These are phyloP conservation scores for Ectropis grisescens DNA, from an alignment of 1,140 invertebrate species.

Conservation along the genomic window DNA sequence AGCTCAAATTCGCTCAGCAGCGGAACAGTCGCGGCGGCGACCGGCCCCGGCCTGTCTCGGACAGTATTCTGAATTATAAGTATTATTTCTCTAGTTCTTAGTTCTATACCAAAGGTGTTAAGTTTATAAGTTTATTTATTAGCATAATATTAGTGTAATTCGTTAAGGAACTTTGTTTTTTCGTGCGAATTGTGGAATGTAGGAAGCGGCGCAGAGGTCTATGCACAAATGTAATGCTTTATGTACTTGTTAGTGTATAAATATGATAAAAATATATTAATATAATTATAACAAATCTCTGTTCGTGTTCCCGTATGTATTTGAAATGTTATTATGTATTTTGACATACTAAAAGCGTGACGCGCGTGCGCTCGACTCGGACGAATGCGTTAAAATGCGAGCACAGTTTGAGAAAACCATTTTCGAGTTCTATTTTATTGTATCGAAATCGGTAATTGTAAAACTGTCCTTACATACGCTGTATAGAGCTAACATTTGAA, in stretches of 20 bases:
- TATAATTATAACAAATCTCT: constrained; percentile 29
- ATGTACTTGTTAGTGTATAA: constrained; percentile 45
- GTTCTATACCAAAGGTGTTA: constrained; percentile 18
- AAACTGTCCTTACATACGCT: too few species aligned
- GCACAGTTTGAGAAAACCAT: too few species aligned
- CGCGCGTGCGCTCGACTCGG: neutral
- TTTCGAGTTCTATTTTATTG: too few species aligned
- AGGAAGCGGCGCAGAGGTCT: constrained; percentile 10
- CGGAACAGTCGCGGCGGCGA: neutral
- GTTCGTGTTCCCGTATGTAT: constrained; percentile 31
- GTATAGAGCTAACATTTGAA: too few species aligned
- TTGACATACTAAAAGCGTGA: constrained; percentile 5
- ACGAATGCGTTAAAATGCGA: too few species aligned
- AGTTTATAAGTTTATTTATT: constrained; percentile 10
- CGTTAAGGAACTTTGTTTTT: too few species aligned
- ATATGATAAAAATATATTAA: constrained; percentile 19
- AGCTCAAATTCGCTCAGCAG: too few species aligned
- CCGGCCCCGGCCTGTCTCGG: neutral
- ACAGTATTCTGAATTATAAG: constrained; percentile 8
- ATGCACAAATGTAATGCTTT: constrained; percentile 48
- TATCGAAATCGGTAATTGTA: too few species aligned
- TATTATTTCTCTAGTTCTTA: constrained; percentile 18
- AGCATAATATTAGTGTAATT: too few species aligned
- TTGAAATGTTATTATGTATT: constrained; percentile 16
- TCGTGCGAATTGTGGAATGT: neutral